These are phyloP conservation scores for Unio pictorum DNA, from an alignment of 2,888 invertebrate species.

Conservation along the genomic window DNA sequence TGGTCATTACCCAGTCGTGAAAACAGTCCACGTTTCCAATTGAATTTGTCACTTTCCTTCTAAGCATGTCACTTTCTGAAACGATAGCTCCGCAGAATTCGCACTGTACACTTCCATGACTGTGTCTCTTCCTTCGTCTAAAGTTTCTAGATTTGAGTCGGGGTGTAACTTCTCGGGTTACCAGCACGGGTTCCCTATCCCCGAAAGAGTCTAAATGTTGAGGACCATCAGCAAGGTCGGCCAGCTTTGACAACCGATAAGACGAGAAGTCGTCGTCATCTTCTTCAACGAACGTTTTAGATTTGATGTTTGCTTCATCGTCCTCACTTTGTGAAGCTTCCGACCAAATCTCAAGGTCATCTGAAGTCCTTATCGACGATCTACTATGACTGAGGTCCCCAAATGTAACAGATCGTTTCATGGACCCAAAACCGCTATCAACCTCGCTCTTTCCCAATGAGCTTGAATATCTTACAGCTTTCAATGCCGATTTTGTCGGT, in stretches of 20 bases:
- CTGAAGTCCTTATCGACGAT: not conserved
- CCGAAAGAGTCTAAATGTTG: constrained; percentile 12
- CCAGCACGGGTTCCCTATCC: not conserved
- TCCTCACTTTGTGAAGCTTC: not conserved
- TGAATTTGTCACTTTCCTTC: constrained; percentile 8
- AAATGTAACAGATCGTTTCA: constrained; percentile 11
- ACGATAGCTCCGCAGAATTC: not conserved
- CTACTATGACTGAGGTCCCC: constrained; percentile 7
- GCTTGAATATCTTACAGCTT: no score
- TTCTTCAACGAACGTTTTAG: not conserved
- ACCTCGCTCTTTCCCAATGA: constrained; percentile 3
- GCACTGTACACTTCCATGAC: not conserved
- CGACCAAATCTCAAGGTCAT: no score
- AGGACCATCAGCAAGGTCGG: not conserved
- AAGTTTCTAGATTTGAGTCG: not conserved
- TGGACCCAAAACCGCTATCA: constrained; percentile 9
- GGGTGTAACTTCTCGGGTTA: no score
- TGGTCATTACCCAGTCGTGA: constrained; percentile 24
- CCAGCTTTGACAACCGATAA: not conserved
- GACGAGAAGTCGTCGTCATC: not conserved
- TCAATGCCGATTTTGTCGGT: no score
- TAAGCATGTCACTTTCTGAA: constrained; percentile 7
- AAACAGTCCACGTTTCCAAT: constrained; percentile 17
- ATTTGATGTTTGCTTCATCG: not conserved
- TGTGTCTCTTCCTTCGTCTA: not conserved